A percentile compares a stretch with the other conserved stretches of the same genome.
phyloP scores from a whole-genome alignment of 2,797 vertebrate genomes.

The Psittacula derbiana region DNA sequence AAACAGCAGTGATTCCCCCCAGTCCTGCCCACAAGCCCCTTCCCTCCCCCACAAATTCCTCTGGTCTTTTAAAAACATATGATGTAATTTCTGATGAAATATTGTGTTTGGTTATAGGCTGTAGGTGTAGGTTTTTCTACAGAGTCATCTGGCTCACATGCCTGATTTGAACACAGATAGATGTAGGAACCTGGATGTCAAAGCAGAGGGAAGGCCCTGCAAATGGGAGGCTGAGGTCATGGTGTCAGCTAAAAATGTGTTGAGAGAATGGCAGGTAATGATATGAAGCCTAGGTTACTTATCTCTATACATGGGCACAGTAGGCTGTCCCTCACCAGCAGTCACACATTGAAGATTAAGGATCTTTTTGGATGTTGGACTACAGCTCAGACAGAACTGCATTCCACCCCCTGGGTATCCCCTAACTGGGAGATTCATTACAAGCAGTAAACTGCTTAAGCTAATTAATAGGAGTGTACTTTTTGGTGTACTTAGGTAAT shows the following conservation, averaged over 20 bases:
- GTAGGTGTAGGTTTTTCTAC: not conserved
- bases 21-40: not conserved
- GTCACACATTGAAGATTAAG: rapidly evolving
- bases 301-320: not conserved
- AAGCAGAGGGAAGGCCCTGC: not conserved
- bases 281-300: not conserved
- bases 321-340: not conserved
- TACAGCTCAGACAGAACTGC: not conserved
- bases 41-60: not conserved
- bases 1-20: not conserved
- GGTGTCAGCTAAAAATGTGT: not conserved
- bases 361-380: not conserved
- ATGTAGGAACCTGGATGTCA: not conserved
- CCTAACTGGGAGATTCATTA: not conserved
- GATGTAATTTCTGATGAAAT: not conserved
- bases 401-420: not conserved
- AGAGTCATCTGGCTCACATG: not conserved
- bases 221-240: not conserved
- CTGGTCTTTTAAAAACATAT: not conserved
- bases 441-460: not conserved
- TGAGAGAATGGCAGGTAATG: not conserved
- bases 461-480: not conserved
- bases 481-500: not conserved
- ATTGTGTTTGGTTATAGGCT: not conserved
- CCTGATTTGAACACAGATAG: not conserved